Evolutionary conservation across 2,888 invertebrate genomes (phyloP).

Genomic region (Hypomecis atomaria): DNA sequence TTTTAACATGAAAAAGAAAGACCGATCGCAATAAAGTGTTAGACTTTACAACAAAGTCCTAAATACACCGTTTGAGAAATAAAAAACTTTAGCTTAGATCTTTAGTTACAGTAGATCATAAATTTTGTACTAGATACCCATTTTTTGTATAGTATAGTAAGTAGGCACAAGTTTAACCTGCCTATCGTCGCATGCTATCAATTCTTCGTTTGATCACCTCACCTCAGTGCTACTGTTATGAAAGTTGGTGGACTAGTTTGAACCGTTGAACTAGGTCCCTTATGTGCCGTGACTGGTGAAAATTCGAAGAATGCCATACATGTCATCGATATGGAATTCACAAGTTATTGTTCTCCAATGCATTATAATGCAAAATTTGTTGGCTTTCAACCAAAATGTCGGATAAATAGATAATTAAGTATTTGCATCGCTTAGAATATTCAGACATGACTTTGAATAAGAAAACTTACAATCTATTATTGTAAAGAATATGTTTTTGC

Average conservation of each 20-base stretch:
- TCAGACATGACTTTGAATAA: background rate
- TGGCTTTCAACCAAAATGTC: constrained; percentile 24
- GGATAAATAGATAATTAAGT: constrained; percentile 3
- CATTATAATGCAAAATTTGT: constrained; percentile 57
- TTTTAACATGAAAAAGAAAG: background rate
- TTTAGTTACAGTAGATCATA: no score
- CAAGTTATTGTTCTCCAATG: constrained; percentile 51
- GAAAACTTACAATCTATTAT: background rate
- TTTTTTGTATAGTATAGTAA: no score
- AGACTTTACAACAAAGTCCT: background rate
- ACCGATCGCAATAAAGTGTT: background rate
- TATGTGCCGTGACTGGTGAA: constrained; percentile 64
- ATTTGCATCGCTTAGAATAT: constrained; percentile 4
- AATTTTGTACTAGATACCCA: no score
- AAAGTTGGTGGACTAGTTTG: background rate
- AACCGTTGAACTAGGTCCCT: constrained; percentile 47
- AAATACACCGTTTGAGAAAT: background rate
- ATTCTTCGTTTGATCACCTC: no score
- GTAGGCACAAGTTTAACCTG: no score
- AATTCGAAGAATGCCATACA: constrained; percentile 64
- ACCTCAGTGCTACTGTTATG: no score
- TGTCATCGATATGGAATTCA: constrained; percentile 60
- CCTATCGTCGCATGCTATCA: no score
- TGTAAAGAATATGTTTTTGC: background rate
- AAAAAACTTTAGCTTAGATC: background rate